phyloP scores from a whole-genome alignment of 2,113 vertebrate species.

The Motacilla alba region DNA sequence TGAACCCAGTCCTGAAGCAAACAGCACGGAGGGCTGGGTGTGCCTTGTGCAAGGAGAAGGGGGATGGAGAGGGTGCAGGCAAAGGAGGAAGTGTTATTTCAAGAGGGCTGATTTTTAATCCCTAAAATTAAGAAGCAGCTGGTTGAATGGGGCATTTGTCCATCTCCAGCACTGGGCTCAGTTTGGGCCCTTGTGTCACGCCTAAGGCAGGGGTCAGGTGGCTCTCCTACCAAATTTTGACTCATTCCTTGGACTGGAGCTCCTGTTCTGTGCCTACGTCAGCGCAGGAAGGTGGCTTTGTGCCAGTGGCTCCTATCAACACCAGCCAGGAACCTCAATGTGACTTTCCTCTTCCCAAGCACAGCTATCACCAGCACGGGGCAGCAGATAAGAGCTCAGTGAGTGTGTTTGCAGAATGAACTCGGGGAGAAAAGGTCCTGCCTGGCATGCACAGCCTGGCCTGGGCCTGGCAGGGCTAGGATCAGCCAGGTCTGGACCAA shows the following conservation, averaged over 20 bases:
- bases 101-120: neutral
- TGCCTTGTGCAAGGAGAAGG: neutral
- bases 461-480: neutral
- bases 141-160: neutral
- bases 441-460: neutral
- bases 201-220: neutral
- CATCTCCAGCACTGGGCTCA: neutral
- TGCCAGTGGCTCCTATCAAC: neutral
- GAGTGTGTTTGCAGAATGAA: neutral
- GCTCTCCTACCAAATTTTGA: neutral
- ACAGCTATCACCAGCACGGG: neutral
- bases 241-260: neutral
- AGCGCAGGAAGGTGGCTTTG: neutral
- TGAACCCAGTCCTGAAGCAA: neutral
- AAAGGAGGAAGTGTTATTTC: neutral
- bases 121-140: neutral
- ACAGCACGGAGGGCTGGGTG: neutral
- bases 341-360: slow-evolving; percentile 66
- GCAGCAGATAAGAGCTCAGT: slow-evolving; percentile 40
- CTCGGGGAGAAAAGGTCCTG: neutral
- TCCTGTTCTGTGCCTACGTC: neutral
- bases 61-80: neutral
- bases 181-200: fast-evolving
- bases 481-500: neutral
- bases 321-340: slow-evolving; percentile 55